Evolutionary conservation across 2,888 invertebrate species (phyloP), one percentile per base, ranked within the genome.

Genomic region (Ophioninae sp.): DNA sequence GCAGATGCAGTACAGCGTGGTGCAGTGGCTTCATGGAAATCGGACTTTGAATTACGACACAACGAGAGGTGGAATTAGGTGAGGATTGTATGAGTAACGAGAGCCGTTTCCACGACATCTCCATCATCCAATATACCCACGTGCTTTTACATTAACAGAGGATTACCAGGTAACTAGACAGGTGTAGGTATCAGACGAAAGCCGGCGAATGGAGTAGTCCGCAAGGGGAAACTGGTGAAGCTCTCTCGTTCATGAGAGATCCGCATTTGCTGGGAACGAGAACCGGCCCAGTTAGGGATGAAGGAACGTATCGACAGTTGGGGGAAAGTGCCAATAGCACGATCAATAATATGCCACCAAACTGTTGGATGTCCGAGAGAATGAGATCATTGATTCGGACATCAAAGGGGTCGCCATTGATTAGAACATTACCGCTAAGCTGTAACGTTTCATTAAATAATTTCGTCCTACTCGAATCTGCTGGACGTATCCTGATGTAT

Each of bases 1-100:
- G 91, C 93, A 94, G 85, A 93, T 95, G 74, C 93, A 93, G 79
- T 94, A 93, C 89, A 93, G 93, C 81, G 95, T 95, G 77, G 94
- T 94, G 67, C 93, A 93, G 88, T 96, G 96, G 96, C 94, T 95
- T 17, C 96, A 96, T 86, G 95, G 95, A 85, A 95, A 95, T 78
- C 92, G 94, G 82, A 94, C 95, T 22, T 93, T 95, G 78, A 95
- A 95, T 90, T 95, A 95, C 89, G 95, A 95, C 88, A 95, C 95
- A 51, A 95, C 94, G 56, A 93, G 95, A 89, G 95, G 95, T 44
- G 95, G 95, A 39, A 95, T 95, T 89, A 95, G 95, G 95, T 95
- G 89, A 91, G 86, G 44, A 71, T 71, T 39, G 22, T 39, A 67
- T 22, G 13, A 56, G 56, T 8, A n/a, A 65, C 30, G 9, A 30